A percentile compares a stretch with the other conserved stretches of the same genome.
Conservation (phyloP, 2,797 vertebrate species). For the Microctenopoma stevenorrisi region DNA sequence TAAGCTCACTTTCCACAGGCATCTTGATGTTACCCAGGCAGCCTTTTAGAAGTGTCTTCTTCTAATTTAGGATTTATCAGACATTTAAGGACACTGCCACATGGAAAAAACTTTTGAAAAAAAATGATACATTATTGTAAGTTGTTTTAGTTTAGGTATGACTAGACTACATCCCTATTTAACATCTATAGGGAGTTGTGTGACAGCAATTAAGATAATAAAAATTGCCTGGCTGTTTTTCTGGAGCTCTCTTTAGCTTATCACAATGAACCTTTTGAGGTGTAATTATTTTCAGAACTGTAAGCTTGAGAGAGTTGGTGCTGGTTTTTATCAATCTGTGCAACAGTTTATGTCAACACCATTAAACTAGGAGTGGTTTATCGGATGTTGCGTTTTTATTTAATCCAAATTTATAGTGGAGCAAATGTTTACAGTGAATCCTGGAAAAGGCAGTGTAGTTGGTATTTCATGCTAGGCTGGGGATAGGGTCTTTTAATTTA, state of each 20-base stretch:
- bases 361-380: constrained; percentile 36
- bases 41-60: constrained; percentile 34
- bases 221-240: constrained; percentile 53
- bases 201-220: constrained; percentile 60
- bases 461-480: constrained; percentile 35
- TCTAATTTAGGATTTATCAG: constrained; percentile 2
- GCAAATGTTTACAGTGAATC: constrained; percentile 31
- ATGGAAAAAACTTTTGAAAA: not conserved
- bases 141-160: constrained; percentile 37
- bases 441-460: constrained; percentile 17
- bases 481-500: constrained; percentile 49
- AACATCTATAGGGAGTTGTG: constrained; percentile 34
- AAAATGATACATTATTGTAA: not conserved
- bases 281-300: constrained; percentile 24
- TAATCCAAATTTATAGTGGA: constrained; percentile 19
- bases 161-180: constrained; percentile 26
- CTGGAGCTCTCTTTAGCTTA: constrained; percentile 39
- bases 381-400: constrained; percentile 24
- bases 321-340: constrained; percentile 31
- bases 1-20: constrained; percentile 48
- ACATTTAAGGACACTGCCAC: not conserved
- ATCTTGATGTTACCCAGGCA: constrained; percentile 32
- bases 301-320: constrained; percentile 19
- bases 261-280: constrained; percentile 45
- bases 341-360: constrained; percentile 52